A percentile compares a stretch with the other conserved stretches of the same genome.
Evolutionary conservation across 2,888 invertebrate species (phyloP).

Genomic region (Dichetophora obliterata): DNA sequence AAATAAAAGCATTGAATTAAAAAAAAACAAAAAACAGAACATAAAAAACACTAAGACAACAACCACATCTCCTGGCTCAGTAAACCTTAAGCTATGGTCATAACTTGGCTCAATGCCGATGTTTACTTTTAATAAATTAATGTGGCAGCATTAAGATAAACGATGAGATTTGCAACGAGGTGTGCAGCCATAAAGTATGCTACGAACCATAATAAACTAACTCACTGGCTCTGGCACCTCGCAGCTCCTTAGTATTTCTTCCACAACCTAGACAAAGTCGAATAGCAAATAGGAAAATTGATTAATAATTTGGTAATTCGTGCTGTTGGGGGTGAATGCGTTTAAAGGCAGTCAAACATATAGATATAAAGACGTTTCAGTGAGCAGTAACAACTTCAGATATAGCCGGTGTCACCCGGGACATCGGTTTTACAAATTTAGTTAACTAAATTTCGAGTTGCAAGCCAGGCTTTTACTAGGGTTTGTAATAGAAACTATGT

Average conservation of each 20-base stretch:
- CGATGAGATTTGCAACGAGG: conserved; percentile 17
- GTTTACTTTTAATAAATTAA: conserved; percentile 29
- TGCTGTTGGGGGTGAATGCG: too few species aligned
- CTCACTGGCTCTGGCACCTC: background rate
- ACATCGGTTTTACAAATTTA: too few species aligned
- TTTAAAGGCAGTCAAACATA: too few species aligned
- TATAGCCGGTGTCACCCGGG: too few species aligned
- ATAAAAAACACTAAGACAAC: background rate
- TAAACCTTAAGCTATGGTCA: background rate
- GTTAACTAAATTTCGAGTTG: too few species aligned
- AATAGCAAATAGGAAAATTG: too few species aligned
- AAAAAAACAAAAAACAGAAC: background rate
- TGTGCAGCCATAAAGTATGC: conserved; percentile 26
- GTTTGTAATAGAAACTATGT: too few species aligned
- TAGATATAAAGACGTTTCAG: too few species aligned
- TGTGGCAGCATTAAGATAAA: conserved; percentile 28
- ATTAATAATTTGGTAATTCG: too few species aligned
- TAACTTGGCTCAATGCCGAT: background rate
- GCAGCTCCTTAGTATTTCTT: background rate
- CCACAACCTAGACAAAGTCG: too few species aligned
- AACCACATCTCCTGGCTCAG: background rate
- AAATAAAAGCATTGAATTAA: background rate
- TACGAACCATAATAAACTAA: background rate
- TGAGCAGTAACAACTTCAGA: too few species aligned
- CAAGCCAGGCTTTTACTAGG: too few species aligned